phyloP scores from a whole-genome alignment of 2,797 vertebrate genomes.

The Anomalospiza imberbis region DNA sequence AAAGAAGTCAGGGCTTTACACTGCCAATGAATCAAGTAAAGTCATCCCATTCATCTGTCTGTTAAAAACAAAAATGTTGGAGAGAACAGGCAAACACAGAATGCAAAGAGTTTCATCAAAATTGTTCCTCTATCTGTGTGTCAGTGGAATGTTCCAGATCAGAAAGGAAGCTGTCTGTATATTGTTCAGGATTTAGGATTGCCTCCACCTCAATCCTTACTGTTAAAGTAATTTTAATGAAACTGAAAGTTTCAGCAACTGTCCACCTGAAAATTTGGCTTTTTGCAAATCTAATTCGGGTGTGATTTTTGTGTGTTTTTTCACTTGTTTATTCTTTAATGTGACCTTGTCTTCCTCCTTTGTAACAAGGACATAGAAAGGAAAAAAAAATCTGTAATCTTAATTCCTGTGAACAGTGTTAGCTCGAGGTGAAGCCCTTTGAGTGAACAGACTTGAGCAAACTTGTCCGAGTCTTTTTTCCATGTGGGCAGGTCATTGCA shows the following conservation, averaged over 20 bases:
- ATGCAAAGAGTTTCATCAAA: not conserved
- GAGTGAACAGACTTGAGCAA: not conserved
- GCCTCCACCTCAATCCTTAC: not conserved
- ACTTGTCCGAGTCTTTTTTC: not conserved
- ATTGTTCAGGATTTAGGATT: not conserved
- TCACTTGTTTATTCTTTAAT: not conserved
- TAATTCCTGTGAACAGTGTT: not conserved
- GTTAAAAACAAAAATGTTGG: not conserved
- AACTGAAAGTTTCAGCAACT: not conserved
- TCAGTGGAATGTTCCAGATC: not conserved
- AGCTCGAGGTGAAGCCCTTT: not conserved
- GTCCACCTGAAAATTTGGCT: not conserved
- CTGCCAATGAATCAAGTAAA: conserved; percentile 46
- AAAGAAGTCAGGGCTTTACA: conserved; percentile 38
- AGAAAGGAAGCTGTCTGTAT: not conserved
- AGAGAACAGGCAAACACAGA: not conserved
- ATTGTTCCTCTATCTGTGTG: not conserved
- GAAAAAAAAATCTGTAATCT: not conserved
- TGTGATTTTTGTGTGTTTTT: not conserved
- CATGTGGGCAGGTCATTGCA: not conserved
- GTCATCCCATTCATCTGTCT: conserved; percentile 32
- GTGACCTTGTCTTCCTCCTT: not conserved
- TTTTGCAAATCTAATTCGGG: not conserved
- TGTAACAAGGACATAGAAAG: not conserved
- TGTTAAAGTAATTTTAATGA: not conserved